Evolutionary conservation across 2,888 invertebrate genomes (phyloP).

Genomic region (Netelia melanura): DNA sequence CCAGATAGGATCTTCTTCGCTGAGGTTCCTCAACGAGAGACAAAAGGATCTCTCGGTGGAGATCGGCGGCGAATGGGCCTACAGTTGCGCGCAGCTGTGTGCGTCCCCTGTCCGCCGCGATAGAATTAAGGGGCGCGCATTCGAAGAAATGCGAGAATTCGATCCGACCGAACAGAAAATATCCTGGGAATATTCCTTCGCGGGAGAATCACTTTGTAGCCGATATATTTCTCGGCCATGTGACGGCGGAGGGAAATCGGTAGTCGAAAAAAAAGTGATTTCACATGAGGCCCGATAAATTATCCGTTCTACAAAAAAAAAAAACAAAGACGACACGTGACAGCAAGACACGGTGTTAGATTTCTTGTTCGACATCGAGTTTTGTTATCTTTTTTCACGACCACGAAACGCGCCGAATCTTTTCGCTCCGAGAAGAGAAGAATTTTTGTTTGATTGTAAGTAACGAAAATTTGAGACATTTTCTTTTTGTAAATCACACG

Average conservation of each 20-base stretch:
- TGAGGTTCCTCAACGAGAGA: constrained; percentile 77
- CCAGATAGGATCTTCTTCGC: constrained; percentile 83
- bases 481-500: neutral
- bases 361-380: constrained; percentile 67
- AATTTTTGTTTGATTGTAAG: too few species aligned
- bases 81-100: constrained; percentile 42
- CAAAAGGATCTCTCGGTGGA: constrained; percentile 79
- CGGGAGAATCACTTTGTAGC: constrained; percentile 55
- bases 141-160: constrained; percentile 65
- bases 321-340: constrained; percentile 17
- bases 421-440: neutral
- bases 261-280: constrained; percentile 53
- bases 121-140: constrained; percentile 68
- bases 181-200: constrained; percentile 64
- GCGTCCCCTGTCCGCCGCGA: constrained; percentile 15
- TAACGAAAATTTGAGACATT: too few species aligned
- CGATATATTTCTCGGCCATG: constrained; percentile 2
- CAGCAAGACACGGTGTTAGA: constrained; percentile 59
- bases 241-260: constrained; percentile 7
- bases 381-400: constrained; percentile 43
- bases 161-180: constrained; percentile 48
- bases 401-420: constrained; percentile 19
- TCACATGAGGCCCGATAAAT: constrained; percentile 60
- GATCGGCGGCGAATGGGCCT: constrained; percentile 64
- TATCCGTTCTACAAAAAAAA: constrained; percentile 46